Percentiles rank a stretch among this genome's conserved stretches.
phyloP scores from a whole-genome alignment of 2,888 invertebrate species.

The Oxytorus armatus region DNA sequence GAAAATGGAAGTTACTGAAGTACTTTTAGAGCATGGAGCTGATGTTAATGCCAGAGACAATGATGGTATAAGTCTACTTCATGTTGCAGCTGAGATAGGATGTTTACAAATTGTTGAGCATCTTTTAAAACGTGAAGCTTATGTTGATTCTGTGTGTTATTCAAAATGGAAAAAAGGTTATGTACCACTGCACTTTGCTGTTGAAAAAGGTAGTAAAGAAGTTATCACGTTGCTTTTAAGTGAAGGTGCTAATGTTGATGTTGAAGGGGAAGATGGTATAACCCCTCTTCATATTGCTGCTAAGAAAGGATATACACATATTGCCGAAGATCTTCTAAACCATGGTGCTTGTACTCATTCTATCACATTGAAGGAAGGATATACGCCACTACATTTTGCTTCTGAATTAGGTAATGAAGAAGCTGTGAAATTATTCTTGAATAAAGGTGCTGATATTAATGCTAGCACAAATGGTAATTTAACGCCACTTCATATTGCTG shows the following conservation, averaged over 20 bases:
- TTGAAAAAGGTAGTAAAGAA: too few species aligned
- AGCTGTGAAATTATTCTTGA: slow-evolving; percentile 31
- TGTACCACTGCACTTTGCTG: too few species aligned
- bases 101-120: background rate
- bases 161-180: too few species aligned
- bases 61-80: background rate
- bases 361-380: too few species aligned
- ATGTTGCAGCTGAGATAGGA: background rate
- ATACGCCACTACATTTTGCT: slow-evolving; percentile 12
- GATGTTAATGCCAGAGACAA: background rate
- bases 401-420: background rate
- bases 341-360: too few species aligned
- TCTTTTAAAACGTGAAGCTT: slow-evolving; percentile 21
- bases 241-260: too few species aligned
- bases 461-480: background rate
- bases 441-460: slow-evolving; percentile 24
- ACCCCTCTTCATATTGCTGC: too few species aligned
- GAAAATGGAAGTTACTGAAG: background rate
- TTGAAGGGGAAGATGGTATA: too few species aligned
- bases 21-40: slow-evolving; percentile 1
- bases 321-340: too few species aligned
- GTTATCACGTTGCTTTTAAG: too few species aligned
- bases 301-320: too few species aligned
- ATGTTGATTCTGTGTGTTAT: background rate
- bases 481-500: slow-evolving; percentile 44